Evolutionary conservation across 2,113 vertebrate species (phyloP), one percentile per base, ranked within the genome.

Genomic region (Corythornis cristatus): DNA sequence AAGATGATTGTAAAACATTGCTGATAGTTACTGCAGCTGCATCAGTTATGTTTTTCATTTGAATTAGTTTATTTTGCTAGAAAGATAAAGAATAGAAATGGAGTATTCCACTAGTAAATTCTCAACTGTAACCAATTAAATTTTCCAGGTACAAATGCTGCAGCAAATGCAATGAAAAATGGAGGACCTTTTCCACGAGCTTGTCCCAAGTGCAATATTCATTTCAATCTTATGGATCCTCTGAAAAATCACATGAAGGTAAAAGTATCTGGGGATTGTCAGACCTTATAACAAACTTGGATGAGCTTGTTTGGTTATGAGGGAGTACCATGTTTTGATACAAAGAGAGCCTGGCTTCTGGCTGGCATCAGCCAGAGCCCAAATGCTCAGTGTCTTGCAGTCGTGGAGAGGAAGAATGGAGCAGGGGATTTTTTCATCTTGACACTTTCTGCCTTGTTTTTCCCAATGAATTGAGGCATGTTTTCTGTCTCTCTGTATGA

Each of bases 171-270:
- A 20, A 93, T 97, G 96, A 98, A 99, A 97, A 99, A 99, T 94
- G 98, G 98, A 81, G 97, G 97, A 56, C 97, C 98, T 67, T 96
- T 98, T 66, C 98, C 98, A 95, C 98, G 97, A 93, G 98, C 98
- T 81, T 99, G 99, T 96, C 98, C 98, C 12, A 98, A 98, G 74
- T 99, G 99, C 96, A 98, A 98, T 91, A 98, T 98, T 96, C 98
- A 98, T 83, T 99, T 99, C 90, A 97, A 97, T 81, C 98, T 98
- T 93, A 96, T 98, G 89, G 98, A 99, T 88, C 97, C 97, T 54
- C 96, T 99, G 83, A 99, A 98, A 96, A 97, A 96, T 93, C 99
- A 99, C 67, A 98, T 99, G 97, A 98, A 94, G 98, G 99, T 99
- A 97, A 98, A 94, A 51, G 37, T 64, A 43, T 82, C 95, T 91